A percentile compares a stretch with the other conserved stretches of the same genome.
Conservation (phyloP, 2,888 invertebrate genomes). For the Hanleya hanleyi region DNA sequence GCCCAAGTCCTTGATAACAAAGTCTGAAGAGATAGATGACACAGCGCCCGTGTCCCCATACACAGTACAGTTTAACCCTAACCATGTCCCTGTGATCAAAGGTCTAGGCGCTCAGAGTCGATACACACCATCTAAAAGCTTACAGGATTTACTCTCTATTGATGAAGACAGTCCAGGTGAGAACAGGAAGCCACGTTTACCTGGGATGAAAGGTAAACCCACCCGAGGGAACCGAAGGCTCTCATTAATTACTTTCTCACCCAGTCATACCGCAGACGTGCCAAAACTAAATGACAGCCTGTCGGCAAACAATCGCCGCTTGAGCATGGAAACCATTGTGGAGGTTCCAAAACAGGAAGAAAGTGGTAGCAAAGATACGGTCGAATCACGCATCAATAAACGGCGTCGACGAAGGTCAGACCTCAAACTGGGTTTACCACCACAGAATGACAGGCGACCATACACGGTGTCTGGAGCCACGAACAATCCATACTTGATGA, state of each 20-base stretch:
- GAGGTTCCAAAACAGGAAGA: constrained; percentile 3
- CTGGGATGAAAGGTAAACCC: not conserved
- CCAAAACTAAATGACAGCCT: not conserved
- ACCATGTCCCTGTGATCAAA: not conserved
- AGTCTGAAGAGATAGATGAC: not conserved
- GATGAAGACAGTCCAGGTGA: not conserved
- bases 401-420: not conserved
- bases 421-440: not conserved
- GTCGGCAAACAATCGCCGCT: not conserved
- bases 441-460: no score
- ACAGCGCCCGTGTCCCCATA: not conserved
- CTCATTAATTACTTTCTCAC: not conserved
- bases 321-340: constrained; percentile 7
- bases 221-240: not conserved
- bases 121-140: not conserved
- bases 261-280: not conserved
- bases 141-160: not conserved
- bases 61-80: not conserved
- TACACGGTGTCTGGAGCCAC: no score
- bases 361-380: not conserved
- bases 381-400: not conserved
- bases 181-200: not conserved
- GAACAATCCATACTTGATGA: no score
- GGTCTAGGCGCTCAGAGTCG: not conserved
- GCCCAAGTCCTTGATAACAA: not conserved